These are phyloP conservation scores for Pseudococcus viburni DNA, from an alignment of 2,888 invertebrate species.

Conservation along the genomic window DNA sequence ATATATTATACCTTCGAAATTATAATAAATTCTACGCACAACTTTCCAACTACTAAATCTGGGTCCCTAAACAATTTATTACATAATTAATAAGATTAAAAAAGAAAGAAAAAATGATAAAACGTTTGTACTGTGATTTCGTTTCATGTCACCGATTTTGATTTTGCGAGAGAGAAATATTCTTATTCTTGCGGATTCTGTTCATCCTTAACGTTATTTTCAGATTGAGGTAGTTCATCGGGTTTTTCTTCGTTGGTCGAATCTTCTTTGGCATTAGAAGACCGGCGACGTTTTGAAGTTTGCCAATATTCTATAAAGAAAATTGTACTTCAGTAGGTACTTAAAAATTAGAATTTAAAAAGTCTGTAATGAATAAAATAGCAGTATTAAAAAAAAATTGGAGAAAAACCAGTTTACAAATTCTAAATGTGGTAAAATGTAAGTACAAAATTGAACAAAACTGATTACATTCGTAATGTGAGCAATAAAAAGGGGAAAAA, in stretches of 20 bases:
- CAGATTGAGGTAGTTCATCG: too few species aligned
- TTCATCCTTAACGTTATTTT: background rate
- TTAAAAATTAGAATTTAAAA: background rate
- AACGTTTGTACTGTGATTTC: constrained; percentile 4
- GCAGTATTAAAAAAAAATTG: background rate
- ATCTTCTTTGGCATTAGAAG: constrained; percentile 27
- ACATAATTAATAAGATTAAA: constrained; percentile 4
- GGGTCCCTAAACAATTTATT: background rate
- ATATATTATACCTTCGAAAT: background rate
- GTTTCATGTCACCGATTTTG: background rate
- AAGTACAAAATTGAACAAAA: too few species aligned
- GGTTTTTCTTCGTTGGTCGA: background rate
- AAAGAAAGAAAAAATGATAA: background rate
- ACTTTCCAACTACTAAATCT: background rate
- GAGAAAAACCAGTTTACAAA: background rate
- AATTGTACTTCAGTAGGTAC: background rate
- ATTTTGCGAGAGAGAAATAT: background rate
- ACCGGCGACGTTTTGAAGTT: constrained; percentile 56
- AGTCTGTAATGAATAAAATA: background rate
- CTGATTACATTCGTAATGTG: too few species aligned
- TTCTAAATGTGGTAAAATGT: too few species aligned
- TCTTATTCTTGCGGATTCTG: background rate
- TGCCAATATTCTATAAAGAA: constrained; percentile 42
- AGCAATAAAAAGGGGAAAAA: too few species aligned
- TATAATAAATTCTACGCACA: background rate